These are phyloP conservation scores for Carabus problematicus DNA, from an alignment of 2,888 invertebrate genomes.

Conservation along the genomic window DNA sequence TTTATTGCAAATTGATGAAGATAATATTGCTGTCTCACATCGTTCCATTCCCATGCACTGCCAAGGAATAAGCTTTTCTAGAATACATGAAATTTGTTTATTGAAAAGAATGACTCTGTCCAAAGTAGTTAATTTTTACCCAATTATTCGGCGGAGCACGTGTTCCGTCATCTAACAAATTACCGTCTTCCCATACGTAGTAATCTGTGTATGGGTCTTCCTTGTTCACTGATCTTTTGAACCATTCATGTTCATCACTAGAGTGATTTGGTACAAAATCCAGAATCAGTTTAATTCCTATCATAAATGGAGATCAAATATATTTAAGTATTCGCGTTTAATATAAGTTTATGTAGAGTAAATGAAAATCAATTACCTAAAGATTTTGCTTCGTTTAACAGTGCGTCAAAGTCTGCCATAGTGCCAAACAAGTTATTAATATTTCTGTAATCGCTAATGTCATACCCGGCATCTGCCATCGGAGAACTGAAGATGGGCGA, in stretches of 20 bases:
- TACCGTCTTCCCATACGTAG: slow-evolving; percentile 73
- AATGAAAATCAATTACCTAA: slow-evolving; percentile 48
- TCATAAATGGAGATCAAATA: no score
- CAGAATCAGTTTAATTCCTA: slow-evolving; percentile 53
- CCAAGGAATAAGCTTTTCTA: slow-evolving; percentile 64
- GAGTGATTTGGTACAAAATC: slow-evolving; percentile 62
- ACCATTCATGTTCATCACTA: slow-evolving; percentile 79
- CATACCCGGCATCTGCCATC: slow-evolving; percentile 72
- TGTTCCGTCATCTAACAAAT: slow-evolving; percentile 49
- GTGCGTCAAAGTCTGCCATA: slow-evolving; percentile 63
- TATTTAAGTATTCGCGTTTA: not conserved
- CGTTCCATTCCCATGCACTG: slow-evolving; percentile 67
- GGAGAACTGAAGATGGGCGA: slow-evolving; percentile 75
- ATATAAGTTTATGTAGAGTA: not conserved
- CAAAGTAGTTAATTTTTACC: slow-evolving; percentile 61
- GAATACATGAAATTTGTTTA: slow-evolving; percentile 52
- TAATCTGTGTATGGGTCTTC: slow-evolving; percentile 73
- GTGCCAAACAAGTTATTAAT: slow-evolving; percentile 67
- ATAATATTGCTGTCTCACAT: slow-evolving; percentile 72
- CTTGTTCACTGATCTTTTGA: slow-evolving; percentile 69
- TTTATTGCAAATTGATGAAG: slow-evolving; percentile 66
- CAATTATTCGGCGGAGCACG: slow-evolving; percentile 77
- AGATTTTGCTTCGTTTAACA: slow-evolving; percentile 57
- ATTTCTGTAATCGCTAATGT: slow-evolving; percentile 65
- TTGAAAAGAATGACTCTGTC: no score